phyloP scores from a whole-genome alignment of 1,140 invertebrate genomes.

The Brevipalpus yothersi region DNA sequence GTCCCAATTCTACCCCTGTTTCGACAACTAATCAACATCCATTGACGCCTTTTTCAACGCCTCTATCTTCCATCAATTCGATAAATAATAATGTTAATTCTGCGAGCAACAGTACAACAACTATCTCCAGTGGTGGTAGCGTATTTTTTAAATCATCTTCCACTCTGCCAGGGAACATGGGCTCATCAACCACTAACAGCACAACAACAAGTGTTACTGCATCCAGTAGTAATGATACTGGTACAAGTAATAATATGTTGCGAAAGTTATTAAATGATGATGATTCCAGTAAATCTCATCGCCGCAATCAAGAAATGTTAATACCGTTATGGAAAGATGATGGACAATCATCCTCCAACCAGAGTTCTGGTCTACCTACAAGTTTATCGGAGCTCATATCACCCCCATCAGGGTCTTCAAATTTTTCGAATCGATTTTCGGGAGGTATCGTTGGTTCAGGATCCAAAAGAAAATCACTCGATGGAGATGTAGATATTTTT shows the following conservation, averaged over 20 bases:
- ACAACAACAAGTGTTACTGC: background rate
- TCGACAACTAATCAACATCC: background rate
- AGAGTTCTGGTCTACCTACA: background rate
- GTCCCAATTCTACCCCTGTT: background rate
- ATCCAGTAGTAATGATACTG: background rate
- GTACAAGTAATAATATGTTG: constrained; percentile 8
- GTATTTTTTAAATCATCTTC: background rate
- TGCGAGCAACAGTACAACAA: no score
- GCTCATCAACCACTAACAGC: background rate
- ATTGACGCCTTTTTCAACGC: no score
- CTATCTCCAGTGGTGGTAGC: no score
- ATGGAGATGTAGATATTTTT: background rate
- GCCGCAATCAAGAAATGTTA: background rate
- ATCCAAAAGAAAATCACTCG: background rate
- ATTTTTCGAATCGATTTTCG: background rate
- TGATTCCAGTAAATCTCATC: constrained; percentile 1
- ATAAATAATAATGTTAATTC: no score
- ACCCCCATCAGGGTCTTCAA: background rate
- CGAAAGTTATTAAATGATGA: constrained; percentile 8
- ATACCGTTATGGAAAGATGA: background rate
- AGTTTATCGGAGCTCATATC: constrained; percentile 1
- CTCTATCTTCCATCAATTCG: no score
- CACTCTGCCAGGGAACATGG: background rate
- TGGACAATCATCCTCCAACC: background rate
- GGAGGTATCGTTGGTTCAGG: background rate